A percentile compares a stretch with the other conserved stretches of the same genome.
Evolutionary conservation across 2,888 invertebrate species (phyloP).

Genomic region (Megaustenia siamemsis): DNA sequence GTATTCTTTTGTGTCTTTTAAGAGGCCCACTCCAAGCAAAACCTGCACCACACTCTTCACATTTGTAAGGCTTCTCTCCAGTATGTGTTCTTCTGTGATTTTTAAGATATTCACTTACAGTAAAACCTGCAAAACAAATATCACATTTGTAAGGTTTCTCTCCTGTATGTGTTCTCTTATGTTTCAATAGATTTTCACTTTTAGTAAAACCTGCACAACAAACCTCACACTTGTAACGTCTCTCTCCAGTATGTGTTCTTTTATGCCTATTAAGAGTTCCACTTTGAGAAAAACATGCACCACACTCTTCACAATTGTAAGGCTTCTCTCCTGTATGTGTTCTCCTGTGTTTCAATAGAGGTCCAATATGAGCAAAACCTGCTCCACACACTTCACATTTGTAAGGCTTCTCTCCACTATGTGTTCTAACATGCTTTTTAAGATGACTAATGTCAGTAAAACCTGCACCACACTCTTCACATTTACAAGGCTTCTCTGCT

Average conservation of each 20-base stretch:
- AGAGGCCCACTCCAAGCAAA: neutral
- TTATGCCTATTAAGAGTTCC: neutral
- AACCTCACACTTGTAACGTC: too few relatives aligned
- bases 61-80: constrained; percentile 9
- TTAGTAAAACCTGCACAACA: too few relatives aligned
- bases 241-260: neutral
- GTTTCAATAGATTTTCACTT: too few relatives aligned
- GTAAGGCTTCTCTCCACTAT: neutral
- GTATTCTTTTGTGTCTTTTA: neutral
- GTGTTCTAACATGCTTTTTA: too few relatives aligned
- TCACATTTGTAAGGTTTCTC: too few relatives aligned
- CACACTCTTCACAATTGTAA: constrained; percentile 1
- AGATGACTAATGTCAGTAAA: too few relatives aligned
- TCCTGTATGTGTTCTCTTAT: too few relatives aligned
- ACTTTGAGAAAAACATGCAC: neutral
- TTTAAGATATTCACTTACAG: too few relatives aligned
- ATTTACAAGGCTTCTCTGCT: too few relatives aligned
- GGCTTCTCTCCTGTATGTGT: constrained; percentile 1
- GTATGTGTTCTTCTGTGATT: neutral
- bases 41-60: neutral
- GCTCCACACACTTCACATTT: neutral
- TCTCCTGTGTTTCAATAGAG: neutral
- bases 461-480: too few relatives aligned
- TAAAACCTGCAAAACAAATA: too few relatives aligned
- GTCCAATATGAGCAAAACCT: neutral